These are phyloP conservation scores for Gambusia affinis DNA, from an alignment of 2,113 vertebrate species.

Conservation along the genomic window DNA sequence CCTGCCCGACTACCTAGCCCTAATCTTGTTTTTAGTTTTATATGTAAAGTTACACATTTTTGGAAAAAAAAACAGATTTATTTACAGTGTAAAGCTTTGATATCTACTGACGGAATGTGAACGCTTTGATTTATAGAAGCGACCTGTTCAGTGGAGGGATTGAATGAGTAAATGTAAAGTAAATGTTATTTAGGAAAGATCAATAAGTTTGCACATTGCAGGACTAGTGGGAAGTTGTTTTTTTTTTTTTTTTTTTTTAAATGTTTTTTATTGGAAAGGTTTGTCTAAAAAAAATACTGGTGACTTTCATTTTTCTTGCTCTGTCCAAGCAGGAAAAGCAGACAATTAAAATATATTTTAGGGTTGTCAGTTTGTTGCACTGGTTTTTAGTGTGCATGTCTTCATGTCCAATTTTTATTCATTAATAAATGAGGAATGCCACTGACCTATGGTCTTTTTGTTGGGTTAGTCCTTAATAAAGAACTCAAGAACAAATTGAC, in stretches of 20 bases:
- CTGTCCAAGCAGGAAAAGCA: constrained; percentile 80
- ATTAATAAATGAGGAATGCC: constrained; percentile 76
- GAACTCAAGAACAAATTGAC: not conserved
- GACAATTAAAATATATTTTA: constrained; percentile 86
- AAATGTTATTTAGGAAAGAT: constrained; percentile 76
- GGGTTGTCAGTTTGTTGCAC: constrained; percentile 91
- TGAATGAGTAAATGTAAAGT: constrained; percentile 68
- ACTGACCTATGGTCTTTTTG: constrained; percentile 24
- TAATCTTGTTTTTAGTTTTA: constrained; percentile 60
- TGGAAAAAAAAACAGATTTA: constrained; percentile 59
- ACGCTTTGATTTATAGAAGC: constrained; percentile 86
- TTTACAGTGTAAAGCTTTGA: constrained; percentile 84
- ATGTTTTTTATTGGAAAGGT: constrained; percentile 48
- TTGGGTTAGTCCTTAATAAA: constrained; percentile 1
- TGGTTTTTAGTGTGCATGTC: constrained; percentile 99
- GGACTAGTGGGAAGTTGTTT: constrained; percentile 76
- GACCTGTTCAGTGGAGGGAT: constrained; percentile 62
- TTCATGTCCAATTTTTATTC: constrained; percentile 93
- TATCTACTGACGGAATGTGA: constrained; percentile 78
- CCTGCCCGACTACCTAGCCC: constrained; percentile 11
- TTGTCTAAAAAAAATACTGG: constrained; percentile 77
- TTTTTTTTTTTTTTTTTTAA: constrained; percentile 71
- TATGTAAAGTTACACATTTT: constrained; percentile 78
- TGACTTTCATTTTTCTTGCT: constrained; percentile 84
- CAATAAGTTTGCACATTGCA: constrained; percentile 86